A percentile compares a stretch with the other conserved stretches of the same genome.
These are phyloP conservation scores for Melieria omissa DNA, from an alignment of 2,888 invertebrate genomes.

Conservation along the genomic window DNA sequence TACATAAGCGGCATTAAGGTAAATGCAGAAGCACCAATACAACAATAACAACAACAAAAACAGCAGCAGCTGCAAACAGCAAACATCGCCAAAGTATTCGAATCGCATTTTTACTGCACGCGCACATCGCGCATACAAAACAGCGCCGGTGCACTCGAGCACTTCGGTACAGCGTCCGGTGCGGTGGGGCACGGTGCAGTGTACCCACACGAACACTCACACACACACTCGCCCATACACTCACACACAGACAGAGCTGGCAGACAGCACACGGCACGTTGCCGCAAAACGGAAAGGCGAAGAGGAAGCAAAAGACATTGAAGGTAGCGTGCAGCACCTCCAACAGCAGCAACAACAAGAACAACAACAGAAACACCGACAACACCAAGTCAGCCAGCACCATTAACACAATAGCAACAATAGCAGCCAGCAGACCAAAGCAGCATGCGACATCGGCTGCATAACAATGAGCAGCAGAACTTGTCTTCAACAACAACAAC, in stretches of 20 bases:
- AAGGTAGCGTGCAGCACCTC: conserved; percentile 33
- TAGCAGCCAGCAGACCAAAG: conserved; percentile 31
- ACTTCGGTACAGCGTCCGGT: neutral
- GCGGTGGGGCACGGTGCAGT: conserved; percentile 9
- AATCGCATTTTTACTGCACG: conserved; percentile 43
- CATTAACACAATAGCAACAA: conserved; percentile 26
- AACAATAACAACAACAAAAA: conserved; percentile 35
- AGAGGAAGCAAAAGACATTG: conserved; percentile 41
- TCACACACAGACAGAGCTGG: neutral
- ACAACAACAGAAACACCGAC: conserved; percentile 16
- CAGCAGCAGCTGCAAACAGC: conserved; percentile 48
- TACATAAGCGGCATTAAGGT: conserved; percentile 20
- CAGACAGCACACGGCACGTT: conserved; percentile 2
- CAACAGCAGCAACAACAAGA: neutral
- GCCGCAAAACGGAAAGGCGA: conserved; percentile 55
- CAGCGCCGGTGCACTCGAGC: conserved; percentile 32
- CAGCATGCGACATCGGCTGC: conserved; percentile 53
- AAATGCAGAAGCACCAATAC: neutral
- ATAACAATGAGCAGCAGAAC: conserved; percentile 52
- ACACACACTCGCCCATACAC: too few species aligned
- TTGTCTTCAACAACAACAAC: conserved; percentile 18
- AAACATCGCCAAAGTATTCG: conserved; percentile 40
- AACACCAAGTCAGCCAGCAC: conserved; percentile 30
- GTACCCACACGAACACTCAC: neutral
- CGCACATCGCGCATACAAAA: conserved; percentile 55